Evolutionary conservation across 1,140 invertebrate genomes (phyloP), one percentile per base, ranked within the genome.

Genomic region (Cardiocondyla obscurior): DNA sequence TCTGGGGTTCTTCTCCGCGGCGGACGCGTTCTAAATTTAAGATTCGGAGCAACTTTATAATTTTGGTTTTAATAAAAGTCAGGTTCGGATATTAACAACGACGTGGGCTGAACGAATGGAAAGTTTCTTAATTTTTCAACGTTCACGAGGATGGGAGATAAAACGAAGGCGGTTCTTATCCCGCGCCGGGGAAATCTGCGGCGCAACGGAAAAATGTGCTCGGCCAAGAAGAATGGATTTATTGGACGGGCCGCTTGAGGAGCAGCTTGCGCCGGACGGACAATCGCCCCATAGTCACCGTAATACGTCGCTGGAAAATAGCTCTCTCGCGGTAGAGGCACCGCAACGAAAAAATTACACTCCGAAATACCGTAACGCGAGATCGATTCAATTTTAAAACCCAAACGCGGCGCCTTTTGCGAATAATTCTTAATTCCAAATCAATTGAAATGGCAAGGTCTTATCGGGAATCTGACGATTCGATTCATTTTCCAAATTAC

Each of bases 161-260:
- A 67, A 69, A 36, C 46, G 62, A 30, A 3, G 44, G 22, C 25
- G 57, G 22, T 42, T 77, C 14, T 67, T 39, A 60, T 72, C 30
- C 72, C 42, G 33, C 25, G 36, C 3, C 22, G 49, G 44, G 44
- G 46, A 79, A 67, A 53, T 77, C 74, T 79, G 74, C 33, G 62
- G 62, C 46, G 62, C 46, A 79, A 62, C 62, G 74, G 74, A 79
- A 69, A 79, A 79, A 79, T 69, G 62, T 79, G 74, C 74, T 69
- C 46, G 62, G 36, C 36, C 33, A 22, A 79, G 74, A 79, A 79
- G 62, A 79, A 79, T 30, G 74, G 49, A 79, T 79, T 79, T 79
- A 79, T 79, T 69, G 62, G 74, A 79, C 30, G 74, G 46, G 22
- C 62, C 33, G 74, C 42, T 77, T 77, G 60, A 77, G 44, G 1